A percentile compares a stretch with the other conserved stretches of the same genome.
These are phyloP conservation scores for Metallyticus violacea DNA, from an alignment of 2,888 invertebrate species.

Conservation along the genomic window DNA sequence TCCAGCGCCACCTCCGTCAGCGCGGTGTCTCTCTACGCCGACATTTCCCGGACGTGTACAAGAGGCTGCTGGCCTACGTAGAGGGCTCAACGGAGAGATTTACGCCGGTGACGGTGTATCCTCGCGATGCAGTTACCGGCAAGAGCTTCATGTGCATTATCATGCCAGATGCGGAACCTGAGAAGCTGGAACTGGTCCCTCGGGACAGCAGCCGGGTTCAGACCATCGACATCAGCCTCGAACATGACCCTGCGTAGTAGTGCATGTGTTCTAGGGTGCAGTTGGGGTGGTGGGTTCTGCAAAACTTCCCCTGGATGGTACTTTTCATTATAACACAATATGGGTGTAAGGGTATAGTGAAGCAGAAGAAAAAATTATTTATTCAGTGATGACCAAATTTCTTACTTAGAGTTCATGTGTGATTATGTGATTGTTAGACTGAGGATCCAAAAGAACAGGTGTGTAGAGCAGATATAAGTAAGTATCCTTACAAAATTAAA, in stretches of 20 bases:
- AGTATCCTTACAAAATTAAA: too few species aligned
- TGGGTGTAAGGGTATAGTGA: background rate
- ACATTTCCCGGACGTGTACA: slow-evolving; percentile 85
- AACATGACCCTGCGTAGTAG: slow-evolving; percentile 16
- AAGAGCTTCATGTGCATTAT: slow-evolving; percentile 87
- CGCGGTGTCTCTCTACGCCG: slow-evolving; percentile 79
- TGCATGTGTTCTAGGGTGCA: background rate
- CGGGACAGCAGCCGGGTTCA: slow-evolving; percentile 58
- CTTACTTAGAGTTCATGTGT: background rate
- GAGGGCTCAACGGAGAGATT: slow-evolving; percentile 75
- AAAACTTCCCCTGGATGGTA: background rate
- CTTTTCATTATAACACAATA: background rate
- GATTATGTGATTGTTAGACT: background rate
- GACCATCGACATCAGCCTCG: slow-evolving; percentile 55
- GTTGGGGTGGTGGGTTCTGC: background rate
- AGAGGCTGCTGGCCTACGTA: slow-evolving; percentile 76
- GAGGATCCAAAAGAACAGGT: background rate
- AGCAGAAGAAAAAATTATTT: too few species aligned
- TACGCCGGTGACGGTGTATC: slow-evolving; percentile 84
- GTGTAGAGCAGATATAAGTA: too few species aligned
- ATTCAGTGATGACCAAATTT: background rate
- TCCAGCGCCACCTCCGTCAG: slow-evolving; percentile 72
- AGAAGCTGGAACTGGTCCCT: slow-evolving; percentile 57
- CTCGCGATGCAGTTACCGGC: slow-evolving; percentile 74
- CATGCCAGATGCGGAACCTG: slow-evolving; percentile 76